Base-by-base conservation (phyloP, 92 coral and sea anemone genomes). In the Phenganax marumi region DNA sequence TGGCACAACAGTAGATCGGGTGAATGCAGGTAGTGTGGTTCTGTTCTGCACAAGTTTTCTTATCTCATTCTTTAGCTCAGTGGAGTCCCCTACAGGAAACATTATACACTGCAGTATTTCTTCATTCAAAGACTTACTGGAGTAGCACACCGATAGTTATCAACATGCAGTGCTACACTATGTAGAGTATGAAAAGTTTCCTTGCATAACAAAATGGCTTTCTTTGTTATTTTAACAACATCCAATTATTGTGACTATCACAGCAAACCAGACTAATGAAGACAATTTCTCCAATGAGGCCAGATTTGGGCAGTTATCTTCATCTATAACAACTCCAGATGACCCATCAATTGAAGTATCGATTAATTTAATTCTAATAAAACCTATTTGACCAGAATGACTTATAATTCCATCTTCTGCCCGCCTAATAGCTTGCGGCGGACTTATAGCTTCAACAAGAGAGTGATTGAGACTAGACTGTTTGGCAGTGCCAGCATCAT, bases 401-500 rank as follows among this genome's bases (percentile, higher is more conserved):
- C 72, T 66, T 10, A 66, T 66, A 19, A 6, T 17, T 22, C 11
- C 50, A 19, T 3, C 33, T 25, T 66, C 39, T 66, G 33, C 3
- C 18, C 0, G 48, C 9, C 13, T 17, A 23, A 66, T 66, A 7
- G 26, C 43, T 19, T 23, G 17, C 12, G n/a, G 72, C 24, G 72
- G 72, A 49, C n/a, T 24, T 24, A 49, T 10, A 12, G 72, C 18
- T 33, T 25, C 72, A 10, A 66, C 48, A 66, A 25, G 12, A 25
- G 72, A 66, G 43, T 66, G 0, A 66, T 66, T 66, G 50, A 25
- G 8, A 6, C 12, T 9, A 25, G 72, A 66, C 49, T 3, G 12
- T 1, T 10, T 7, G 6, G 72, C 72, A 66, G 72, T 66, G 10
- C 72, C 72, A 66, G 72, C 72, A 66, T 66, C 72, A 23, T 24